These are phyloP conservation scores for Xestoiulus laeticollis DNA, from an alignment of 2,888 invertebrate genomes.

Conservation along the genomic window DNA sequence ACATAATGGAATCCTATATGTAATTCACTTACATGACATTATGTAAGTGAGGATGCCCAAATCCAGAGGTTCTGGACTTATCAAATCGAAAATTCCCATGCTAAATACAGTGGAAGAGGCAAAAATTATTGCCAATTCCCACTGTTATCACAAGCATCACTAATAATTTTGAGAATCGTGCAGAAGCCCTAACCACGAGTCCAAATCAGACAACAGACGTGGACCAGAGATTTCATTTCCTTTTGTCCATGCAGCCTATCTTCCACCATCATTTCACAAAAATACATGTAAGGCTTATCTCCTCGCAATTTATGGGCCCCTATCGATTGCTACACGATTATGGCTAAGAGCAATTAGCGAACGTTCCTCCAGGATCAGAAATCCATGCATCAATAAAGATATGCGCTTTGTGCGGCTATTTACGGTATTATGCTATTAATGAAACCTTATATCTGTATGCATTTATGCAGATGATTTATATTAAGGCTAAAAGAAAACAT, in stretches of 20 bases:
- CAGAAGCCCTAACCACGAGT: not conserved
- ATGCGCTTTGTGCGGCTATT: not conserved
- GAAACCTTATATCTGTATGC: not conserved
- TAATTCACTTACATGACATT: no score
- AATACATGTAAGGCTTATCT: not conserved
- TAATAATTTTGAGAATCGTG: not conserved
- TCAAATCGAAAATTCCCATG: not conserved
- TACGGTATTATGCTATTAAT: not conserved
- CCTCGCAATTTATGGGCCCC: not conserved
- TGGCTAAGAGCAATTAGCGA: not conserved
- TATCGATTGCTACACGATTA: constrained; percentile 26
- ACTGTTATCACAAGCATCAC: not conserved
- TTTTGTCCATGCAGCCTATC: not conserved
- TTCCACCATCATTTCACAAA: not conserved
- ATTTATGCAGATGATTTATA: not conserved
- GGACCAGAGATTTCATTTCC: not conserved
- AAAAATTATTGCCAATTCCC: not conserved
- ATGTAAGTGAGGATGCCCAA: not conserved
- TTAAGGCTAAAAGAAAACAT: no score
- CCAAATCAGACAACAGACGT: not conserved
- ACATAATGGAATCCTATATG: no score
- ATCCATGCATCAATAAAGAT: constrained; percentile 12
- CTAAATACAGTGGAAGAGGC: not conserved
- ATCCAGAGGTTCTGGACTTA: not conserved
- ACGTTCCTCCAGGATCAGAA: not conserved